Evolutionary conservation across 1,140 invertebrate species (phyloP), one percentile per base, ranked within the genome.

Genomic region (Onthophagus taurus): DNA sequence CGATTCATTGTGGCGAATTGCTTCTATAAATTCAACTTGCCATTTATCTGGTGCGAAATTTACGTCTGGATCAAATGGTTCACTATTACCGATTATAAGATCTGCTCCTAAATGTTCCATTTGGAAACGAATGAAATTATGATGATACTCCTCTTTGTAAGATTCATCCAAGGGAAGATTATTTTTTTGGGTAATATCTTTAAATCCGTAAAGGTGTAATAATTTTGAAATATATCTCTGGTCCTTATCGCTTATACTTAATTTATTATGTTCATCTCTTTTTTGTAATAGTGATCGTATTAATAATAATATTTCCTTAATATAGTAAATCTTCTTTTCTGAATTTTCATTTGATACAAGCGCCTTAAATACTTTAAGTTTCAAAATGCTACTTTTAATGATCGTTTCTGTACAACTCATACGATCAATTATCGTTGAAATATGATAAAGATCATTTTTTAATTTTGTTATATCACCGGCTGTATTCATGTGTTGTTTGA

Each of bases 41-140:
- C 53, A 55, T 3, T 41, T 33, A 48, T 55, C 53, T 9, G 53
- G 53, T 20, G 47, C 42, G 20, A 53, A 55, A 23, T 44, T 46
- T 18, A 51, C 45, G 38, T 51, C 42, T 3, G 19, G 21, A 46
- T 55, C 53, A 26, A 38, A 36, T 24, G 1, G 26, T 2, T 36
- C 43, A 21, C 24, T 23, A 6, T 14, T 29, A 9, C 41, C 36
- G 8, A 48, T 35, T 8, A 43, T 36, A 11, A 55, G 26, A 3
- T 53, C 48, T 14, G 48, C 9, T n/a, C 51, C 51, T 20, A 53
- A 30, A 24, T 50, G 21, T 17, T 39, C 31, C 23, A 55, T 33
- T 20, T 55, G 53, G 29, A 45, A 55, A 11, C 42, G 31, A 12
- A 52, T 38, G 31, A 29, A 48, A 42, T 41, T 46, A 14, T 42